A percentile compares a stretch with the other conserved stretches of the same genome.
These are phyloP conservation scores for Plotosus lineatus DNA, from an alignment of 2,113 vertebrate genomes.

Conservation along the genomic window DNA sequence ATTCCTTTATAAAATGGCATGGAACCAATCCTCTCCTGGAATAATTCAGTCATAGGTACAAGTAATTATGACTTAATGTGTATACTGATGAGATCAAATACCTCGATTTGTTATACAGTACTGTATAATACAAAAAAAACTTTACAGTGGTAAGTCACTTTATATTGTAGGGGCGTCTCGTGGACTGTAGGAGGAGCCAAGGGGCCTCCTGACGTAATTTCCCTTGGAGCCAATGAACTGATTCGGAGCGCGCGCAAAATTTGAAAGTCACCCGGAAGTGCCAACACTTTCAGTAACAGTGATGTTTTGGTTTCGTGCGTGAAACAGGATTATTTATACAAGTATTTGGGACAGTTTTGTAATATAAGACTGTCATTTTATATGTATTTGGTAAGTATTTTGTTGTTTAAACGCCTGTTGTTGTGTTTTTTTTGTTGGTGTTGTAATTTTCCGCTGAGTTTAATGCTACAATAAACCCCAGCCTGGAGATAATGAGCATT, in stretches of 20 bases:
- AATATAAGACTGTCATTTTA: background rate
- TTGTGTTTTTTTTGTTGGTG: background rate
- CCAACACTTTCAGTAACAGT: constrained; percentile 25
- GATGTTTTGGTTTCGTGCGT: constrained; percentile 7
- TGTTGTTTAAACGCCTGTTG: background rate
- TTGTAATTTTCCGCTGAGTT: background rate
- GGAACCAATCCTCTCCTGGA: no score
- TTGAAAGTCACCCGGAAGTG: constrained; percentile 73
- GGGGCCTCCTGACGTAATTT: background rate
- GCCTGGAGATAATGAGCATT: background rate
- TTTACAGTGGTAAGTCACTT: no score
- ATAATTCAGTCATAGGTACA: no score
- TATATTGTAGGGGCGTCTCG: background rate
- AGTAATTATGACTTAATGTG: no score
- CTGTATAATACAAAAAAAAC: background rate
- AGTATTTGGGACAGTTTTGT: background rate
- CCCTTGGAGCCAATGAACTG: constrained; percentile 34
- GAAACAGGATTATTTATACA: background rate
- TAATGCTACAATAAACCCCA: background rate
- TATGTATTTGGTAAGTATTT: constrained; percentile 20
- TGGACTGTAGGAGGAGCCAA: background rate
- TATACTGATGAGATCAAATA: no score
- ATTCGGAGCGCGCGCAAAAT: constrained; percentile 66
- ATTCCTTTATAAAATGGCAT: no score
- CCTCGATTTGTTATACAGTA: no score